Evolutionary conservation across 2,113 vertebrate genomes (phyloP).

Genomic region (Polyodon spathula): DNA sequence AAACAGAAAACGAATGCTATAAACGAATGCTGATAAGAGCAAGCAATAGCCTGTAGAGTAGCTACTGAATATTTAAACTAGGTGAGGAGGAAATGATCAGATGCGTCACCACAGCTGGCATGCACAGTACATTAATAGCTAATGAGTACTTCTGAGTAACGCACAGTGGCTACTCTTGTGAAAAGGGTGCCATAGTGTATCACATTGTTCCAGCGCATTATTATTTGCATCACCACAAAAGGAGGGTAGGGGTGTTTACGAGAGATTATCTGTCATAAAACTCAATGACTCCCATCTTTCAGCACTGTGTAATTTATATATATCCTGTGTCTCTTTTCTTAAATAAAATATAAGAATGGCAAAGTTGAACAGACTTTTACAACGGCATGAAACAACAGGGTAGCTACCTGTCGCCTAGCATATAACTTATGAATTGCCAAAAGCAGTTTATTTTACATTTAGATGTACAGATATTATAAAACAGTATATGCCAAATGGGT

Average conservation of each 20-base stretch:
- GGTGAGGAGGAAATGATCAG: not conserved
- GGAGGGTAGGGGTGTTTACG: conserved; percentile 18
- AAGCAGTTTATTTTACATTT: too few species aligned
- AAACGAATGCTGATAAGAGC: too few species aligned
- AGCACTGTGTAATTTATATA: conserved; percentile 19
- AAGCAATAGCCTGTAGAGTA: too few species aligned
- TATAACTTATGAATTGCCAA: not conserved
- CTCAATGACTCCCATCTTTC: conserved; percentile 19
- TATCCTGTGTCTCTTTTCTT: conserved; percentile 19
- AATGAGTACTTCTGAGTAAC: conserved; percentile 15
- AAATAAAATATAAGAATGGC: conserved; percentile 29
- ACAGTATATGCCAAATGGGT: too few species aligned
- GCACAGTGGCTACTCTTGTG: conserved; percentile 3
- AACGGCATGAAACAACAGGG: not conserved
- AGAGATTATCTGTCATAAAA: conserved; percentile 27
- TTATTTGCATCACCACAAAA: conserved; percentile 21
- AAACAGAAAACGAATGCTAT: too few species aligned
- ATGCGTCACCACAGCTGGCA: not conserved
- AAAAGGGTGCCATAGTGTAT: conserved; percentile 17
- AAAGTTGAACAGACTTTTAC: not conserved
- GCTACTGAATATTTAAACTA: not conserved
- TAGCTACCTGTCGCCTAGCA: not conserved
- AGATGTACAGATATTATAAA: too few species aligned
- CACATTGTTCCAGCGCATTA: conserved; percentile 20
- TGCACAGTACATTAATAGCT: conserved; percentile 24